Evolutionary conservation across 2,113 vertebrate species (phyloP), one percentile per base, ranked within the genome.

Genomic region (Chaetodon auriga): DNA sequence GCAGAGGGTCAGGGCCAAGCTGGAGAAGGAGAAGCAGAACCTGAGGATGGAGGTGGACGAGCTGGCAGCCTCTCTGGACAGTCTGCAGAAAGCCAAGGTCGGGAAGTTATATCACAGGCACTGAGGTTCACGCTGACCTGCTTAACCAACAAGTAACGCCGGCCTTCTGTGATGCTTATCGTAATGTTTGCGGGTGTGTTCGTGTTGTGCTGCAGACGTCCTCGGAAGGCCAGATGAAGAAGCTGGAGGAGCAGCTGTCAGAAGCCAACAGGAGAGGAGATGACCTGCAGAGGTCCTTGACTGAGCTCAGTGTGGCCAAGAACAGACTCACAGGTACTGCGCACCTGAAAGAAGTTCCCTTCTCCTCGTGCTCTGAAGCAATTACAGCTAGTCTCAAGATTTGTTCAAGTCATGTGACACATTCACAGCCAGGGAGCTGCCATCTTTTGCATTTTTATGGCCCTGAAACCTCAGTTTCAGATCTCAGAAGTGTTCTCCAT

Each of bases 1-100:
- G 85, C 96, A 96, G 90, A 88, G 96, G 75, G 86, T 87, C 53
- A 89, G 95, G 1, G 92, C 91, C 84, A 96, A 95, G 16, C 94
- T 96, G 86, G 96, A 96, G 86, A 96, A 96, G 74, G 96, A 96
- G 38, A 96, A 96, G 60, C 95, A 96, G 82, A 95, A 84, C 75
- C 90, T 96, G 84, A 93, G 93, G 64, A 87, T 95, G 88, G 96
- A 96, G 90, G 89, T 96, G 78, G 95, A 96, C 0, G 94, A 96
- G 62, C 86, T 96, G 69, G 68, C 92, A 0, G 88, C 93, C 2
- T 93, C 94, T 0, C 74, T 95, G 57, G 95, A 96, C 54, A 93
- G 74, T 7, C 89, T 96, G 80, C 95, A 96, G 88, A 96, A 96
- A 69, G 89, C 91, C 69, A 96, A 96, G 95, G 95, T 95, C 55